Conservation (phyloP, 2,797 vertebrate genomes). For the Darevskia nairensis region DNA sequence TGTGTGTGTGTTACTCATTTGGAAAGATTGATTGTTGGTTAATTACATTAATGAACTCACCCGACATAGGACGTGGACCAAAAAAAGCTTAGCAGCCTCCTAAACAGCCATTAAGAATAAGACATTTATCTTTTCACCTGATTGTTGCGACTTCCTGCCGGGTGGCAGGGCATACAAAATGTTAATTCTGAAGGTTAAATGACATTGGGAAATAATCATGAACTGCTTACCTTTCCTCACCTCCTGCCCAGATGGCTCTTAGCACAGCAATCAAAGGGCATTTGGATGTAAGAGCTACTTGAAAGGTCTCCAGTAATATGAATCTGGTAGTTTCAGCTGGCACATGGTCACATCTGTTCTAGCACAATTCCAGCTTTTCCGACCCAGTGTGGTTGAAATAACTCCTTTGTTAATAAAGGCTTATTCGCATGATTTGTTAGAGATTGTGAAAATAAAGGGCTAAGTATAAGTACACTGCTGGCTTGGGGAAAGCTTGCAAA, state of each 20-base stretch:
- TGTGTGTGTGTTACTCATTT: too few relatives aligned
- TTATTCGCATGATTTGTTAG: constrained; percentile 28
- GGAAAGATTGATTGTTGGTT: constrained; percentile 71
- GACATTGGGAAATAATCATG: constrained; percentile 55
- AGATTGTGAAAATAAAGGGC: constrained; percentile 15
- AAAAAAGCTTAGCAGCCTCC: constrained; percentile 62
- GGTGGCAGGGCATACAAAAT: constrained; percentile 50
- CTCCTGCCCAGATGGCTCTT: constrained; percentile 58
- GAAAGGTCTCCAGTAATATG: constrained; percentile 57
- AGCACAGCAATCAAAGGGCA: constrained; percentile 43
- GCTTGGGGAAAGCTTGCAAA: constrained; percentile 19
- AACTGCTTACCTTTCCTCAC: constrained; percentile 54
- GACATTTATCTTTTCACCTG: constrained; percentile 68
- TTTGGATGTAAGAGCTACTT: constrained; percentile 55
- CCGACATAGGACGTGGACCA: constrained; percentile 56
- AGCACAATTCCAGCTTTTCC: constrained; percentile 22
- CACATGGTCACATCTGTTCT: accelerated
- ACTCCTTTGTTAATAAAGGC: constrained; percentile 32
- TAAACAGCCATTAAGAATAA: constrained; percentile 63
- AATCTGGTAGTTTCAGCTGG: constrained; percentile 55
- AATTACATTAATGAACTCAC: constrained; percentile 74
- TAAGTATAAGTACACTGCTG: constrained; percentile 22
- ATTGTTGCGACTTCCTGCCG: constrained; percentile 58
- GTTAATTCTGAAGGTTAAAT: constrained; percentile 70
- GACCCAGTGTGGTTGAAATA: constrained; percentile 37